phyloP scores from a whole-genome alignment of 2,888 invertebrate species.

The Danaus chrysippus region DNA sequence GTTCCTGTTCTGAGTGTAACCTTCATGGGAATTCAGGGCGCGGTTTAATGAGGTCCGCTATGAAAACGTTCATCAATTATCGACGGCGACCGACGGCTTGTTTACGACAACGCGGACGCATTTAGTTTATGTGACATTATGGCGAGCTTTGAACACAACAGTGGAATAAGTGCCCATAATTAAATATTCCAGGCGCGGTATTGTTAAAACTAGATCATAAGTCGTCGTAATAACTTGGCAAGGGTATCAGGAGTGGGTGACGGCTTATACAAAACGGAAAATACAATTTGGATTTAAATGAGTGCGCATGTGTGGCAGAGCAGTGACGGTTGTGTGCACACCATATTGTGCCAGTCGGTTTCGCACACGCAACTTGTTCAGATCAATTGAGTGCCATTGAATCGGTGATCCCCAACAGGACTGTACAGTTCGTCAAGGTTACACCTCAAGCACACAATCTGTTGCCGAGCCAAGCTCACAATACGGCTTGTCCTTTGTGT shows the following conservation, averaged over 20 bases:
- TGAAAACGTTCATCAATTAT: slow-evolving; percentile 77
- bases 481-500: slow-evolving; percentile 23
- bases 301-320: slow-evolving; percentile 29
- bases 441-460: slow-evolving; percentile 42
- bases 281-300: slow-evolving; percentile 25
- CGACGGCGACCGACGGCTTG: slow-evolving; percentile 68
- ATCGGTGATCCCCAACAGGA: slow-evolving; percentile 59
- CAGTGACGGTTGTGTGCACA: slow-evolving; percentile 35
- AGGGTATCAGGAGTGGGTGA: slow-evolving; percentile 17
- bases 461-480: slow-evolving; percentile 45
- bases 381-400: slow-evolving; percentile 74
- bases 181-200: slow-evolving; percentile 15
- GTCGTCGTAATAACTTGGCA: slow-evolving; percentile 15
- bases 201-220: slow-evolving; percentile 26
- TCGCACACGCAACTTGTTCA: slow-evolving; percentile 71
- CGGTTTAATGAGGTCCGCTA: slow-evolving; percentile 72
- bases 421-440: slow-evolving; percentile 66
- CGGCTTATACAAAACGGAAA: slow-evolving; percentile 8
- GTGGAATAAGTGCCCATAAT: slow-evolving; percentile 21
- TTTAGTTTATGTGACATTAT: slow-evolving; percentile 63
- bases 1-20: slow-evolving; percentile 54
- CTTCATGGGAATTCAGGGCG: slow-evolving; percentile 71
- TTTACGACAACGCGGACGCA: slow-evolving; percentile 73
- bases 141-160: slow-evolving; percentile 26
- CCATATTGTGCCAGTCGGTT: slow-evolving; percentile 58